These are phyloP conservation scores for Drosophila planitibia DNA, from an alignment of 2,888 invertebrate species.

Conservation along the genomic window DNA sequence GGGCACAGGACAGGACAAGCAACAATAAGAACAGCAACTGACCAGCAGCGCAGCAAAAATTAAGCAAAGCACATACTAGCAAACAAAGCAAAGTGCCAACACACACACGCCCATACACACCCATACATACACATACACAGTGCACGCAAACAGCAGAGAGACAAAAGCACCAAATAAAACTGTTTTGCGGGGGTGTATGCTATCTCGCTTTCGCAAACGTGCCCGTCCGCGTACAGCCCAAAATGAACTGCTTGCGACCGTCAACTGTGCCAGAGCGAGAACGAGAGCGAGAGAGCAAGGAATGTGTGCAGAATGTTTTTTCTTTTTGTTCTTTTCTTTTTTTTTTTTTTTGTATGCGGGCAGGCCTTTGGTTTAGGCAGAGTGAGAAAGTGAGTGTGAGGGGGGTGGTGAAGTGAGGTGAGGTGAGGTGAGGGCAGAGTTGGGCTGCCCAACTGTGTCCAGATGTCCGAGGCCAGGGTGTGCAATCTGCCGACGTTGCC, in stretches of 20 bases:
- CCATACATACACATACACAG: conserved; percentile 11
- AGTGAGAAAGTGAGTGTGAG: conserved; percentile 1
- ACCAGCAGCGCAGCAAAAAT: conserved; percentile 51
- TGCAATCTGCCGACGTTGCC: conserved; percentile 36
- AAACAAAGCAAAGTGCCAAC: conserved; percentile 59
- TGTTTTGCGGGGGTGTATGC: conserved; percentile 52
- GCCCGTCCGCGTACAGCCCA: conserved; percentile 17
- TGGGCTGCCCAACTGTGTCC: neutral
- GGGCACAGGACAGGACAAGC: conserved; percentile 26
- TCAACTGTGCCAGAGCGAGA: conserved; percentile 12
- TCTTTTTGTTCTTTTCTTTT: neutral
- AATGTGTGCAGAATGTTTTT: conserved; percentile 53
- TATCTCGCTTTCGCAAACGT: conserved; percentile 37
- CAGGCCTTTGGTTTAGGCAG: conserved; percentile 12
- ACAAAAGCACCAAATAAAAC: conserved; percentile 43
- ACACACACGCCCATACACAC: conserved; percentile 22
- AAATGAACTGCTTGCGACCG: conserved; percentile 51
- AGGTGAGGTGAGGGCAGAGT: conserved; percentile 8
- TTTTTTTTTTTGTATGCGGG: neutral
- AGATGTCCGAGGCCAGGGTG: conserved; percentile 33
- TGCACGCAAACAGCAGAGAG: conserved; percentile 12
- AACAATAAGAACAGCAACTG: conserved; percentile 38
- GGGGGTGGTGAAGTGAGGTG: conserved; percentile 2
- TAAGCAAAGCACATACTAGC: conserved; percentile 57
- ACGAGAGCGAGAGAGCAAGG: conserved; percentile 37